Percentiles rank a stretch among this genome's conserved stretches.
Conservation (phyloP, 1,140 invertebrate species). For the Diuraphis noxia region DNA sequence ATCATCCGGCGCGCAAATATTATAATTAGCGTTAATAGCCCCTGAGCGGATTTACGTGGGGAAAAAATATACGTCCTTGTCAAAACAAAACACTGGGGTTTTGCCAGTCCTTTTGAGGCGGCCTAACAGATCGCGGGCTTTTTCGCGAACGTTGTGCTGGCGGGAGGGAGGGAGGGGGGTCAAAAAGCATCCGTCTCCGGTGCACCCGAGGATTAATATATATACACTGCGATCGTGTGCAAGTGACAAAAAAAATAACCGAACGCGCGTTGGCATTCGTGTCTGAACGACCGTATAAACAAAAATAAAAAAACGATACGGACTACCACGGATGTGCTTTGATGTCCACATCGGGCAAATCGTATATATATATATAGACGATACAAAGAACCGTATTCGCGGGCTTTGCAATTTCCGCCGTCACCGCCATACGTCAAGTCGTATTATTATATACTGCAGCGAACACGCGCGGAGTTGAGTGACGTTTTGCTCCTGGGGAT, state of each 20-base stretch:
- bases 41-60: slow-evolving; percentile 6
- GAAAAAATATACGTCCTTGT: background rate
- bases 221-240: background rate
- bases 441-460: background rate
- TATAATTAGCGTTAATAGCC: slow-evolving; percentile 47
- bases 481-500: background rate
- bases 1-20: slow-evolving; percentile 35
- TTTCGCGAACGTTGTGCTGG: fast-evolving
- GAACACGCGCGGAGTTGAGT: background rate
- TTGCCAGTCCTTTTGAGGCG: slow-evolving; percentile 11
- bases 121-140: background rate
- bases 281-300: background rate
- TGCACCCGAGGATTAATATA: background rate
- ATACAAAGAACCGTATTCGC: background rate
- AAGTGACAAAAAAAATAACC: slow-evolving; percentile 39
- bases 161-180: background rate
- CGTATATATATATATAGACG: background rate
- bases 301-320: slow-evolving; percentile 17
- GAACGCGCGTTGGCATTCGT: background rate
- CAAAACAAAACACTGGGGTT: slow-evolving; percentile 9
- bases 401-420: slow-evolving; percentile 15
- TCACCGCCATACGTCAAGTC: background rate
- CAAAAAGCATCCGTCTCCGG: slow-evolving; percentile 18
- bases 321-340: slow-evolving; percentile 11
- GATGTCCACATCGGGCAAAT: background rate